A percentile compares a stretch with the other conserved stretches of the same genome.
phyloP scores from a whole-genome alignment of 1,140 invertebrate genomes.

The Chymomyza costata region DNA sequence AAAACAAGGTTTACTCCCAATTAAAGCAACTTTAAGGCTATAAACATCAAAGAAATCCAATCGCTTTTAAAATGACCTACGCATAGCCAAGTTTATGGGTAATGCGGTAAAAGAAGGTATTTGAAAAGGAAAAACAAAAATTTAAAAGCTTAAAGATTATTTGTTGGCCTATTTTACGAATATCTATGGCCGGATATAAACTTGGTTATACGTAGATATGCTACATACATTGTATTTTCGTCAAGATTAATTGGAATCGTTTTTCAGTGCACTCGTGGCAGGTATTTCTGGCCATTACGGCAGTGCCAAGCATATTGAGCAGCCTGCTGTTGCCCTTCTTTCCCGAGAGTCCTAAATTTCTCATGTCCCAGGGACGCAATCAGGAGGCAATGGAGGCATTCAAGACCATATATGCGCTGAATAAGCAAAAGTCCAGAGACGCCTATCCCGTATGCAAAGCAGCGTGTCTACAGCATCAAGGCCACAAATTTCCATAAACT shows the following conservation, averaged over 20 bases:
- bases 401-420: conserved; percentile 72
- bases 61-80: too few species aligned
- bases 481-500: background rate
- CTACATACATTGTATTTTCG: too few species aligned
- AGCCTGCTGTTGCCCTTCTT: conserved; percentile 80
- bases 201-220: too few species aligned
- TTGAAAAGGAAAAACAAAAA: too few species aligned
- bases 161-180: too few species aligned
- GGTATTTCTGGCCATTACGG: conserved; percentile 82
- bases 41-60: too few species aligned
- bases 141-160: too few species aligned
- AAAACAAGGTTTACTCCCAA: too few species aligned
- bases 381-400: conserved; percentile 78
- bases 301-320: conserved; percentile 81
- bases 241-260: conserved; percentile 3
- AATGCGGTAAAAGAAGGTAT: too few species aligned
- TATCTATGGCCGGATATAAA: too few species aligned
- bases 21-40: too few species aligned
- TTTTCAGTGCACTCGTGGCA: conserved; percentile 84
- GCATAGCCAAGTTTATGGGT: too few species aligned
- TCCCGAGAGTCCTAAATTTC: conserved; percentile 89
- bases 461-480: background rate
- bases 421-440: conserved; percentile 78
- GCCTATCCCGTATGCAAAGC: conserved; percentile 80
- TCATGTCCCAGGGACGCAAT: conserved; percentile 84